These are phyloP conservation scores for Pelecanus crispus DNA, from an alignment of 2,113 vertebrate genomes.

Conservation along the genomic window DNA sequence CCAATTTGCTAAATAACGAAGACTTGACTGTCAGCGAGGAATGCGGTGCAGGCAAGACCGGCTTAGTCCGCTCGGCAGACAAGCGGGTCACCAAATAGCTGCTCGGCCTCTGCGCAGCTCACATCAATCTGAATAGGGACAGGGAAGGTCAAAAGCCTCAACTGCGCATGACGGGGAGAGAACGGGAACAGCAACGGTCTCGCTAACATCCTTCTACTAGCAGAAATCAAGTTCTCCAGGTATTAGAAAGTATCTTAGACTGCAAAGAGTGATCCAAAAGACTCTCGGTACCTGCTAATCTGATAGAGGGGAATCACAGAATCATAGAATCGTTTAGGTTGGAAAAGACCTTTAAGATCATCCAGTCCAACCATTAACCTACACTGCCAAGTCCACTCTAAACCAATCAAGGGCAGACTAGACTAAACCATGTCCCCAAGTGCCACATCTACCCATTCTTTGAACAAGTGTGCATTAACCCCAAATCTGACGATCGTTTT, in stretches of 20 bases:
- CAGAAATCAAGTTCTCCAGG: not conserved
- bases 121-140: not conserved
- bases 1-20: not conserved
- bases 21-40: not conserved
- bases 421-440: no score
- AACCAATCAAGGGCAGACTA: no score
- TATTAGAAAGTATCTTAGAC: not conserved
- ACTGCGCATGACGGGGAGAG: rapidly evolving
- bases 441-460: no score
- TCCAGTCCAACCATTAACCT: no score
- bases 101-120: not conserved
- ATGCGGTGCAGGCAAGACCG: rapidly evolving
- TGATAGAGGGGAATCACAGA: not conserved
- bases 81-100: not conserved
- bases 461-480: not conserved
- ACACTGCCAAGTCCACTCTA: no score
- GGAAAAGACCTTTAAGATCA: no score
- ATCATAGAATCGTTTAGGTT: no score
- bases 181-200: not conserved
- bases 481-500: not conserved
- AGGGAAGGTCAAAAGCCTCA: not conserved
- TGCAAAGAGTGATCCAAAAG: not conserved
- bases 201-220: not conserved
- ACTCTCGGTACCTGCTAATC: not conserved
- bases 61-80: not conserved